Evolutionary conservation across 2,797 vertebrate species (phyloP), one percentile per base, ranked within the genome.

Genomic region (Lindbergichthys nudifrons): DNA sequence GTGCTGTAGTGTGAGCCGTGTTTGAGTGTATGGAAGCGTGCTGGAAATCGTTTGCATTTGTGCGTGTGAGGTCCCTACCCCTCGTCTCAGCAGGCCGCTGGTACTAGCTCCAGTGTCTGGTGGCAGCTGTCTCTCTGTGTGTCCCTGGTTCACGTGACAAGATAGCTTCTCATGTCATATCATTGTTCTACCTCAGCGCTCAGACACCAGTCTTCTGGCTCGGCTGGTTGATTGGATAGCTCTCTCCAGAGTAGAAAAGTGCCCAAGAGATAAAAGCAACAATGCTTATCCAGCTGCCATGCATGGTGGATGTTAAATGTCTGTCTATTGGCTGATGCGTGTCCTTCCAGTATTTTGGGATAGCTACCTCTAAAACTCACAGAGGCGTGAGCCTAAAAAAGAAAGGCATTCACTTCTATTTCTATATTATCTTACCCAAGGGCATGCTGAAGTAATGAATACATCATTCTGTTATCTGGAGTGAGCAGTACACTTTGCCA

Each of bases 121-220:
- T 85, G 84, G 75, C 87, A 91, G 82, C 80, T 92, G 91, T 88
- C 83, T 80, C 74, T 83, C 81, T 70, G 71, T 23, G 60, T 88
- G 71, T 70, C 65, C 77, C 82, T 16, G 62, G 79, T 85, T 85
- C 81, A 73, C 50, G 84, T 80, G 85, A 89, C 67, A 62, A 43
- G 73, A 56, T 58, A 75, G 73, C 65, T 73, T 77, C 76, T 73
- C 46, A n/a, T 88, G 77, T 88, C 82, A 67, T 45, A 80, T 87
- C 77, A 64, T 77, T 70, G 83, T 88, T 84, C 78, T 79, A 79
- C 76, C 68, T 79, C 82, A 47, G 69, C 1, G 58, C 77, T 80
- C 80, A 65, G 72, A 80, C 79, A 74, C 70, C 69, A 41, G 75
- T 72, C 54, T 36, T 73, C 75, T 81, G 82, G 82, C 83, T 80